Base-by-base conservation (phyloP, 2,113 vertebrate species). In the Sisor rabdophorus region DNA sequence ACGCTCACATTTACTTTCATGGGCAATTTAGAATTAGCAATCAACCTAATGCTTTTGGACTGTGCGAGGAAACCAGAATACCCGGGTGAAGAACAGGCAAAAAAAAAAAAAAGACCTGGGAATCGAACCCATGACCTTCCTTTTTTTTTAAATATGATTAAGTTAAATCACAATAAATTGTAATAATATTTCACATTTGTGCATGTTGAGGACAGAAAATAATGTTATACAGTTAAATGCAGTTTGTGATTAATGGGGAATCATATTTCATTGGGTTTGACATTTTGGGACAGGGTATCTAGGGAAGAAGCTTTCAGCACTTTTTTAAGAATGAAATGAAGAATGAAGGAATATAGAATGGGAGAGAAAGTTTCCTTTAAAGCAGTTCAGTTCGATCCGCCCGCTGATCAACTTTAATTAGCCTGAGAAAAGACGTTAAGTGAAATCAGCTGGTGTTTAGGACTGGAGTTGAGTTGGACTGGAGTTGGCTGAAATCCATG, bases 331-430 rank as follows among this genome's bases (percentile, higher is more conserved):
- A 54, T 54, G 67, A 67, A 71, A 77, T 60, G 56, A 16, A 26
- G 71, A 71, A 44, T 19, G 32, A 71, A 50, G 40, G 71, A 61
- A 83, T 71, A n/a, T n/a, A n/a, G 40, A 77, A 81, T 61, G 24
- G 63, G 30, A 68, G 60, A 36, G 53, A 75, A 75, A 77, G 78
- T 78, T 22, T 15, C 65, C 63, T 78, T 64, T 68, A 78, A 65
- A 78, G 63, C 71, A 73, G 32, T 68, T 48, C 79, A 74, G 53
- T 77, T 55, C 40, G 40, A 77, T 74, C 79, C 81, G 74, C 75
- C 75, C 81, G 36, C 32, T n/a, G 47, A 65, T 83, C 82, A 78
- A 60, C 70, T 54, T 80, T 76, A 72, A 78, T 83, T 78, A 78
- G 73, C 55, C 53, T 80, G 73, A 83, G 63, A 76, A 36, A 36